phyloP scores from a whole-genome alignment of 2,888 invertebrate genomes.

The Deroplatys truncata region DNA sequence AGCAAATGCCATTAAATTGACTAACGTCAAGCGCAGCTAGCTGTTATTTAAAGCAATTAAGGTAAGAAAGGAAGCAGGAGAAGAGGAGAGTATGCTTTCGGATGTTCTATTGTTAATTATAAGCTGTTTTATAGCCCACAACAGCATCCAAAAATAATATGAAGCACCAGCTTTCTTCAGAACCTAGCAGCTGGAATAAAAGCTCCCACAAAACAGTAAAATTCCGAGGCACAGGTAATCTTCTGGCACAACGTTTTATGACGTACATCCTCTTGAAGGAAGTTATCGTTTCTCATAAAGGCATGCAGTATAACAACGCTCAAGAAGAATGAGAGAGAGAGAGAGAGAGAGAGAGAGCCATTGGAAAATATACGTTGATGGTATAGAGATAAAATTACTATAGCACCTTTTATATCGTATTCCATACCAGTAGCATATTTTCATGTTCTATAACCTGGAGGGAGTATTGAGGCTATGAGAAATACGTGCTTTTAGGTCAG shows the following conservation, averaged over 20 bases:
- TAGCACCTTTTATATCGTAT: not conserved
- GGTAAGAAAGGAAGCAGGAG: not conserved
- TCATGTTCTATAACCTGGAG: not conserved
- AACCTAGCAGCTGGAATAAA: not conserved
- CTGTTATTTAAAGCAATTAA: not conserved
- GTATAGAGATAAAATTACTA: not conserved
- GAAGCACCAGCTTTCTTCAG: not conserved
- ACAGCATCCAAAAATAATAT: not conserved
- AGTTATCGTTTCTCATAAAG: not conserved
- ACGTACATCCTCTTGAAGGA: not conserved
- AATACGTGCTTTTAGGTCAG: no score
- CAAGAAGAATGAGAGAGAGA: not conserved
- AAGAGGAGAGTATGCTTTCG: not conserved
- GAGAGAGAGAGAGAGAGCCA: no score
- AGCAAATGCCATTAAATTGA: no score
- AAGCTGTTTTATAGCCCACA: no score
- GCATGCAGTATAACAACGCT: not conserved
- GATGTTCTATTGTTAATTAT: not conserved
- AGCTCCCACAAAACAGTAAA: not conserved
- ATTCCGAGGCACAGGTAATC: not conserved
- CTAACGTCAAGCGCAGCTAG: not conserved
- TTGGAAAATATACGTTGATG: not conserved
- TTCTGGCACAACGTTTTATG: not conserved
- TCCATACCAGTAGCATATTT: not conserved
- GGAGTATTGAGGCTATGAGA: no score